phyloP scores from a whole-genome alignment of 2,888 invertebrate species.

The Octodonta nipae region DNA sequence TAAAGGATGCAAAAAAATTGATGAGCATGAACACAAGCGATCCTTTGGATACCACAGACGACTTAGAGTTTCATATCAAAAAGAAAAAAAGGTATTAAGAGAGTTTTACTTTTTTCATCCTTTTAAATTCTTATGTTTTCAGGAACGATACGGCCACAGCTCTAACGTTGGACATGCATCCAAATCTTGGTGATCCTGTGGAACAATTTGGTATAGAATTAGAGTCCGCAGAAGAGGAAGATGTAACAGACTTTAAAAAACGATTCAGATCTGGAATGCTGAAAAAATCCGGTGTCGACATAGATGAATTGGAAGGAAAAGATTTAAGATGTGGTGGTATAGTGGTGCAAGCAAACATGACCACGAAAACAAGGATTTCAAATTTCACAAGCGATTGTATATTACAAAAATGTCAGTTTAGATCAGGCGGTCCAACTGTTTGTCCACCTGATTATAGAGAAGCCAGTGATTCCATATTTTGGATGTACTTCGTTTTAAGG shows the following conservation, averaged over 20 bases:
- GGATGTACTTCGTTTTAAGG: slow-evolving; percentile 67
- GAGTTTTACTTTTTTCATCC: not conserved
- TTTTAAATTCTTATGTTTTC: slow-evolving; percentile 7
- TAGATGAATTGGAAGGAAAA: slow-evolving; percentile 57
- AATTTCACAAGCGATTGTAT: slow-evolving; percentile 56
- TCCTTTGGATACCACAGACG: slow-evolving; percentile 41
- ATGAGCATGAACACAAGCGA: slow-evolving; percentile 23
- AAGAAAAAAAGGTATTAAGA: slow-evolving; percentile 19
- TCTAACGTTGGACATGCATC: slow-evolving; percentile 48
- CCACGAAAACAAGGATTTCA: slow-evolving; percentile 44
- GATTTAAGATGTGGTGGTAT: slow-evolving; percentile 64
- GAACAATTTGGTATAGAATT: slow-evolving; percentile 66
- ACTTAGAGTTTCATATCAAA: slow-evolving; percentile 42
- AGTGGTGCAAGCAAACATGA: slow-evolving; percentile 53
- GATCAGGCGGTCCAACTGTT: slow-evolving; percentile 59
- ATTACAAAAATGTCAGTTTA: slow-evolving; percentile 64
- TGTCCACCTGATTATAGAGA: slow-evolving; percentile 70
- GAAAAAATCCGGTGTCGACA: slow-evolving; percentile 53
- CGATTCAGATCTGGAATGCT: slow-evolving; percentile 54
- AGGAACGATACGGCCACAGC: slow-evolving; percentile 22
- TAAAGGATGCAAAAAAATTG: slow-evolving; percentile 32
- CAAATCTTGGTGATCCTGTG: slow-evolving; percentile 58
- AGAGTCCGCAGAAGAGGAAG: slow-evolving; percentile 58
- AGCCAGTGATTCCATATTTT: slow-evolving; percentile 64
- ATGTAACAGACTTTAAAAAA: slow-evolving; percentile 59